Percentiles rank a stretch among this genome's conserved stretches.
These are phyloP conservation scores for Mustelus asterias DNA, from an alignment of 2,113 vertebrate genomes.

Conservation along the genomic window DNA sequence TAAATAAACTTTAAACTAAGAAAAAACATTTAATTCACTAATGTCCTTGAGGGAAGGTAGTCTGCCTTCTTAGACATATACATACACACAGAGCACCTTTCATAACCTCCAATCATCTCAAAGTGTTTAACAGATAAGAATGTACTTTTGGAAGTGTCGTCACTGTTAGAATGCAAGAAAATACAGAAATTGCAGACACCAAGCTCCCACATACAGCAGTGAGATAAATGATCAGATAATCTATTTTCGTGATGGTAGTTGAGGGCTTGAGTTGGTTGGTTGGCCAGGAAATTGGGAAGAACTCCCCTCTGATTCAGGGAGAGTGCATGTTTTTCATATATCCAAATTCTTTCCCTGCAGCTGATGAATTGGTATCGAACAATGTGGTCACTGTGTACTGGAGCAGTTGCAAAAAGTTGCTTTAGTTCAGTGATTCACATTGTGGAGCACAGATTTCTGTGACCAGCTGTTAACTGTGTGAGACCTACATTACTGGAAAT, in stretches of 20 bases:
- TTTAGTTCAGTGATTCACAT: conserved; percentile 19
- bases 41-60: no score
- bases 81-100: no score
- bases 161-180: background rate
- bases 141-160: background rate
- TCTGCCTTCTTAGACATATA: no score
- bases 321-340: background rate
- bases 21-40: no score
- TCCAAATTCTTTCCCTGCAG: background rate
- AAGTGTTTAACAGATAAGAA: background rate
- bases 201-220: background rate
- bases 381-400: background rate
- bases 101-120: background rate
- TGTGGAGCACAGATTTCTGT: background rate
- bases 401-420: background rate
- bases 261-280: background rate
- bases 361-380: background rate
- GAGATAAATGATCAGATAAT: background rate
- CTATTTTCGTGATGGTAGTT: background rate
- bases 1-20: no score
- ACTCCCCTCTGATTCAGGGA: background rate
- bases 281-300: background rate
- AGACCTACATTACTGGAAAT: background rate
- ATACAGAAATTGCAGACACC: background rate
- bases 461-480: background rate